Percentiles rank a stretch among this genome's conserved stretches.
Evolutionary conservation across 2,113 vertebrate species (phyloP).

Genomic region (Oreochromis spilurus): DNA sequence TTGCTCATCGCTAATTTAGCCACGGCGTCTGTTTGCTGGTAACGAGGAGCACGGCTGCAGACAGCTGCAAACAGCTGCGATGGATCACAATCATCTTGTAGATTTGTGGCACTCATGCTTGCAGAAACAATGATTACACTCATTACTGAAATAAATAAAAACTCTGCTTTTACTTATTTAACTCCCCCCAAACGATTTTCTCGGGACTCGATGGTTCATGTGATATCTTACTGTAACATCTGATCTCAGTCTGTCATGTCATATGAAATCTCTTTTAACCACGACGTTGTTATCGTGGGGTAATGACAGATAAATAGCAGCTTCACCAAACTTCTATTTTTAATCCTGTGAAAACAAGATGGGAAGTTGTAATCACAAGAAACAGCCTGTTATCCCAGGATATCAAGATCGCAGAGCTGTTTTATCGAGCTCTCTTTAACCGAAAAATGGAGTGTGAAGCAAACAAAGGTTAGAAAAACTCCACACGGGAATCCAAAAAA

Average conservation of each 20-base stretch:
- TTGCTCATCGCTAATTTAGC: not conserved
- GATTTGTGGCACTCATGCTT: fast-evolving
- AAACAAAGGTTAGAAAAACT: not conserved
- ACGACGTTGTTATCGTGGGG: not conserved
- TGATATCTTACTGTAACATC: not conserved
- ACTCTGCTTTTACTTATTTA: not conserved
- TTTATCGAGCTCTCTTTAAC: not conserved
- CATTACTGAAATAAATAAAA: not conserved
- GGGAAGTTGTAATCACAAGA: not conserved
- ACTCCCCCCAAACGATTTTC: not conserved
- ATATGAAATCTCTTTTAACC: not conserved
- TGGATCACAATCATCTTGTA: not conserved
- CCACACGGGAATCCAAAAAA: not conserved
- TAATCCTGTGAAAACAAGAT: not conserved
- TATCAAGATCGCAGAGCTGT: not conserved
- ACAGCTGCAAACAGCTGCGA: not conserved
- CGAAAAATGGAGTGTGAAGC: not conserved
- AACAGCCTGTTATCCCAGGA: not conserved
- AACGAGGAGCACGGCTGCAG: not conserved
- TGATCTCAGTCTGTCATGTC: not conserved
- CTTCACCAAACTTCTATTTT: not conserved
- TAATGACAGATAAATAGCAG: not conserved
- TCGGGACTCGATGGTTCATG: fast-evolving
- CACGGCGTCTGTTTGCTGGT: not conserved
- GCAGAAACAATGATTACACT: not conserved